Evolutionary conservation across 2,113 vertebrate genomes (phyloP), one percentile per base, ranked within the genome.

Genomic region (Morone saxatilis): DNA sequence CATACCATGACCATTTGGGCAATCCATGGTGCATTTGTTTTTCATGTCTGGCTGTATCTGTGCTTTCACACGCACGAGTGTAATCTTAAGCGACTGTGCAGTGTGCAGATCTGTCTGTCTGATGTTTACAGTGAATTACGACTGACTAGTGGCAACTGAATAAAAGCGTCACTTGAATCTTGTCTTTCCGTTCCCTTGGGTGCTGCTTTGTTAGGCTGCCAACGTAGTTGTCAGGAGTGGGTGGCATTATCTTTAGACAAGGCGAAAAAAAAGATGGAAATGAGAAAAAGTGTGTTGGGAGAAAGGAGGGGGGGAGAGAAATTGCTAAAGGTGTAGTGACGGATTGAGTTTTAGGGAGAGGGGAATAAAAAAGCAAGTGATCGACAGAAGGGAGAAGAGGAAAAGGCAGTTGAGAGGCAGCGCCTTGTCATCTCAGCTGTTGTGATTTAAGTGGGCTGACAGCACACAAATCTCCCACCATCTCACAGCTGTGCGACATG

Each of bases 381-480:
- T 65, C 2, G 31, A 63, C 70, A 43, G 54, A 38, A 70, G 60
- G 72, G 80, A 83, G 88, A 78, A 76, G 56, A 78, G 78, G 66
- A 73, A 80, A 77, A 84, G 79, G 47, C 74, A 83, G 81, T 80
- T 74, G 38, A 84, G 57, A 83, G 72, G 65, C 63, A 70, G 72
- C 69, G 63, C 71, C 90, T 79, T 93, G 95, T 95, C 95, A 93
- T 95, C 94, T 97, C 97, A 97, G 96, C 97, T 98, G 96, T 96
- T 95, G 94, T 76, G 94, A 94, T 97, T 95, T 94, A 94, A 90
- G 88, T 43, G 68, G 94, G 89, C 95, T 94, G 95, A 93, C 93
- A 95, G 90, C 94, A 94, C 89, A 93, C 2, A 84, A 89, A 95
- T 94, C 94, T 94, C 83, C 68, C 90, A 91, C 91, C 85, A 86